A percentile compares a stretch with the other conserved stretches of the same genome.
Conservation (phyloP, 2,113 vertebrate species). For the Empidonax traillii region DNA sequence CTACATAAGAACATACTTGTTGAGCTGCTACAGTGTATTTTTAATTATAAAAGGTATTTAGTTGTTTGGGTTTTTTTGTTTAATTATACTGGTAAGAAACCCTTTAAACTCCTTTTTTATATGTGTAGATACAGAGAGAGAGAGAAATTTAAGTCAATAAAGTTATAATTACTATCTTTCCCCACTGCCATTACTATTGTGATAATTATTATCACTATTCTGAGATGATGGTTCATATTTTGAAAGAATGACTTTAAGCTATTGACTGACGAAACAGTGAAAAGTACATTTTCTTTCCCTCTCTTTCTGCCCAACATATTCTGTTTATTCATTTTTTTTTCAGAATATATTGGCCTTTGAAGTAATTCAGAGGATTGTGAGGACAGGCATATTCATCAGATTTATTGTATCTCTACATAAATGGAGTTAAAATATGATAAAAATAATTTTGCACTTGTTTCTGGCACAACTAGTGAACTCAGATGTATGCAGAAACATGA, state of each 20-base stretch:
- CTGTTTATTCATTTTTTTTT: not conserved
- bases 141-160: not conserved
- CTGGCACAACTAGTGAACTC: not conserved
- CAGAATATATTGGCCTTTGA: not conserved
- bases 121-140: not conserved
- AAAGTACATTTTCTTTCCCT: not conserved
- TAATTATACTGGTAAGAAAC: not conserved
- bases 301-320: not conserved
- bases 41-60: not conserved
- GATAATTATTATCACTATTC: not conserved
- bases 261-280: not conserved
- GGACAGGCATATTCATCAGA: not conserved
- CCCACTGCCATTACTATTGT: not conserved
- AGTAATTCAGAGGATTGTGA: not conserved
- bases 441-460: not conserved
- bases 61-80: not conserved
- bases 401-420: not conserved
- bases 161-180: not conserved
- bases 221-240: not conserved
- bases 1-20: not conserved
- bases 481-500: not conserved
- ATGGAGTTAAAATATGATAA: not conserved
- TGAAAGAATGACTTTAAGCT: not conserved
- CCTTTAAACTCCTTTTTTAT: not conserved
- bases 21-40: not conserved